Base-by-base conservation (phyloP, 1,140 invertebrate genomes). In the Megalopta genalis region DNA sequence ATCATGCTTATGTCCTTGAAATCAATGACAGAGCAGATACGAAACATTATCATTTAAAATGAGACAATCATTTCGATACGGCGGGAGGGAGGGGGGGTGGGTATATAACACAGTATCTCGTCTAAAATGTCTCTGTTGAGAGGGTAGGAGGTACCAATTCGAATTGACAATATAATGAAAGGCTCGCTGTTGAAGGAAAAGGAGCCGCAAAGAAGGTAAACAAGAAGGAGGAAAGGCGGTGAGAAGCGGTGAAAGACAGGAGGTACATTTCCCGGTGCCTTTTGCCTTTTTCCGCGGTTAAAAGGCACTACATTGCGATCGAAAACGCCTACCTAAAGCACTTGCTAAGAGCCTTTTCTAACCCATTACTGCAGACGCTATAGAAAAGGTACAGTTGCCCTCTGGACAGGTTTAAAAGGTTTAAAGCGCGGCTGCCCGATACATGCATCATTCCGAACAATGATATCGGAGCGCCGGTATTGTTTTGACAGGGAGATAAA, bases 311-410 rank as follows among this genome's bases (percentile, higher is more conserved):
- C 83, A 87, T 84, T 75, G 84, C 65, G 78, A 78, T 77, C 85
- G 85, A 86, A 86, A 85, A 87, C 84, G 82, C 84, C 85, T 75
- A 81, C 84, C 77, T 86, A 86, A 86, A 86, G 84, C 85, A 86
- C 85, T 79, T 83, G 85, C 85, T 86, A 86, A 86, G 85, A 86
- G 84, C 84, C 81, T 83, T 86, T 86, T 74, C 77, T 71, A 66
- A 74, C 77, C 73, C 84, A 83, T 86, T 86, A 77, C 76, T 68
- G 72, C 75, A 72, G 80, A 77, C 70, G 75, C 57, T 72, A 63
- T 73, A 74, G 60, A 65, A 68, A 52, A 65, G 42, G 73, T 46
- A 73, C 59, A 18, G 84, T 86, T 83, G 81, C 69, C 64, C 64
- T 66, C 75, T 64, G 18, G 25, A 52, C 77, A 49, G 81, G 74